phyloP scores from a whole-genome alignment of 1,140 invertebrate species.

The Bombus turneri region DNA sequence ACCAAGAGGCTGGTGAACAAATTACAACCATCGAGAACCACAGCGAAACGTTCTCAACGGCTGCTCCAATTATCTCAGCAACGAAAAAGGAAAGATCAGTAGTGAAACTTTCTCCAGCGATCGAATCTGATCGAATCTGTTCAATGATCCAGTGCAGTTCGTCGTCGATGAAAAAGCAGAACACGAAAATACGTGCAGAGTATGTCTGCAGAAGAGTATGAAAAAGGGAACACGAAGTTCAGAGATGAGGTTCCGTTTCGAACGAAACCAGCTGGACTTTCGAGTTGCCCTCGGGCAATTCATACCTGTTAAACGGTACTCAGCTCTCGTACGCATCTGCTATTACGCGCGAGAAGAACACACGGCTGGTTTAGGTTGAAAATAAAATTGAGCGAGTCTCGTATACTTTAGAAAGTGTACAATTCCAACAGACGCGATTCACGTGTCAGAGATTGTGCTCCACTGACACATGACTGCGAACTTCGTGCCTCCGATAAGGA shows the following conservation, averaged over 20 bases:
- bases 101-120: neutral
- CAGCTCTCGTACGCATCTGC: neutral
- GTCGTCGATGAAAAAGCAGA: neutral
- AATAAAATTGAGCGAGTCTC: conserved; percentile 5
- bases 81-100: no score
- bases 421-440: neutral
- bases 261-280: conserved; percentile 41
- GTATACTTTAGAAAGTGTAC: conserved; percentile 33
- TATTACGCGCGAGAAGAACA: neutral
- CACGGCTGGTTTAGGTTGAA: neutral
- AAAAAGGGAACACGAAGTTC: conserved; percentile 6
- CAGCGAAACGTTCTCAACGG: no score
- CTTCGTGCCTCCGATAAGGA: neutral
- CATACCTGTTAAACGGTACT: conserved; percentile 68
- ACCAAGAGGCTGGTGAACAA: neutral
- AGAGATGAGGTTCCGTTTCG: conserved; percentile 22
- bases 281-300: conserved; percentile 26
- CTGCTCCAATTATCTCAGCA: neutral
- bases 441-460: neutral
- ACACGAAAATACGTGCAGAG: neutral
- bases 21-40: no score
- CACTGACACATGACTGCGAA: neutral
- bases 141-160: neutral
- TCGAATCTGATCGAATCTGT: conserved; percentile 11
- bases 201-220: neutral